A percentile compares a stretch with the other conserved stretches of the same genome.
These are phyloP conservation scores for Toxotes jaculatrix DNA, from an alignment of 2,113 vertebrate genomes.

Conservation along the genomic window DNA sequence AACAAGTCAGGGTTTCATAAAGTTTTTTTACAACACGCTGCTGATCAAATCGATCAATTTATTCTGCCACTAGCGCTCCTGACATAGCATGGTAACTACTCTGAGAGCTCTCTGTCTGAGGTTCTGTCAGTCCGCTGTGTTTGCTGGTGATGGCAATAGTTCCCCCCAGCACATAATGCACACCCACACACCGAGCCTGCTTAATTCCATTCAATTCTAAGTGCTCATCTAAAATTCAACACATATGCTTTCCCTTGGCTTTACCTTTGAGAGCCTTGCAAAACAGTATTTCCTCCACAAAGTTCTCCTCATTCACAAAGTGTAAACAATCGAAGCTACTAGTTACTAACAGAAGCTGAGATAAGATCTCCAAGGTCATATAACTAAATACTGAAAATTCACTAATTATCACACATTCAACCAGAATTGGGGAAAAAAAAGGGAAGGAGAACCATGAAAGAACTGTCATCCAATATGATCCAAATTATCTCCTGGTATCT, in stretches of 20 bases:
- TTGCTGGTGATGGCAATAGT: slow-evolving; percentile 20
- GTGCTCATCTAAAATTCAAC: slow-evolving; percentile 36
- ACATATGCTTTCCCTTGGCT: slow-evolving; percentile 14
- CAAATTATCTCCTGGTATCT: slow-evolving; percentile 15
- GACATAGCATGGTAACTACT: neutral
- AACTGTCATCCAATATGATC: neutral
- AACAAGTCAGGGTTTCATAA: neutral
- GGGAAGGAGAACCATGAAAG: neutral
- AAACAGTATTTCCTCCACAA: slow-evolving; percentile 14
- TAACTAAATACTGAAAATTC: neutral
- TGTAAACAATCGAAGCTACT: slow-evolving; percentile 2
- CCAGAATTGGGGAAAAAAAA: neutral
- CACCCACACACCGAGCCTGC: slow-evolving; percentile 30
- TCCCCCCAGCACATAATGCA: slow-evolving; percentile 2
- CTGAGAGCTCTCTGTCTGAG: slow-evolving; percentile 18
- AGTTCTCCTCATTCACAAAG: slow-evolving; percentile 20
- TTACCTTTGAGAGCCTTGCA: slow-evolving; percentile 24
- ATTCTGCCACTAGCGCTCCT: neutral
- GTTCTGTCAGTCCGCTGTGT: slow-evolving; percentile 16
- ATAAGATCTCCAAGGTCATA: slow-evolving; percentile 3
- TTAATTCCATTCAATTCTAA: slow-evolving; percentile 38
- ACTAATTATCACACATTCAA: slow-evolving; percentile 10
- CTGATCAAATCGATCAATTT: slow-evolving; percentile 19
- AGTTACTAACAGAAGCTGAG: neutral
- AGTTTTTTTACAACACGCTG: neutral